phyloP scores from a whole-genome alignment of 1,140 invertebrate species.

The Brachionus angularis region DNA sequence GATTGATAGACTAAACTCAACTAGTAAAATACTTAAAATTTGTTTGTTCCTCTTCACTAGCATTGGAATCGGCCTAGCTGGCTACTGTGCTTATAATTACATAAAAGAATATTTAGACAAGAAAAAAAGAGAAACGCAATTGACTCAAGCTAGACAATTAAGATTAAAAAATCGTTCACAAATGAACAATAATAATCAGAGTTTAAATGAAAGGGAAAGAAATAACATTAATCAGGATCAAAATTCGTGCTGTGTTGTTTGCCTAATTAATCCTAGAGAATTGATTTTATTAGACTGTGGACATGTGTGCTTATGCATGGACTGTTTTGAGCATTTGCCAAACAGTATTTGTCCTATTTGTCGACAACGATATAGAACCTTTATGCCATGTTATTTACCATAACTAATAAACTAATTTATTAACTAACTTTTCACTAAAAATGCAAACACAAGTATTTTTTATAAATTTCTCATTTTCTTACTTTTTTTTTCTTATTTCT shows the following conservation, averaged over 20 bases:
- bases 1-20: neutral
- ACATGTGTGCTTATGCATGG: constrained; percentile 43
- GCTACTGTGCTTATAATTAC: constrained; percentile 14
- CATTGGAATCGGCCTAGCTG: neutral
- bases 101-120: constrained; percentile 17
- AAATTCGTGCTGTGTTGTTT: constrained; percentile 20
- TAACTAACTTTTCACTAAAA: no score
- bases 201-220: no score
- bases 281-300: constrained; percentile 33
- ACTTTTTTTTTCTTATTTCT: no score
- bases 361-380: constrained; percentile 40
- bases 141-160: constrained; percentile 15
- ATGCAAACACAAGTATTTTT: no score
- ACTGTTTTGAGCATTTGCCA: constrained; percentile 37
- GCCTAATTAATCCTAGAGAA: constrained; percentile 37
- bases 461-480: no score
- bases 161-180: constrained; percentile 30
- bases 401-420: no score
- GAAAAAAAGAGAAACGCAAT: neutral
- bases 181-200: neutral
- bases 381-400: constrained; percentile 38
- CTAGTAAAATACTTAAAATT: neutral
- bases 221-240: neutral
- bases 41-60: constrained; percentile 5
- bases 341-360: constrained; percentile 34